These are phyloP conservation scores for Akabosia matsudoensis DNA, from an alignment of 1,140 invertebrate genomes.

Conservation along the genomic window DNA sequence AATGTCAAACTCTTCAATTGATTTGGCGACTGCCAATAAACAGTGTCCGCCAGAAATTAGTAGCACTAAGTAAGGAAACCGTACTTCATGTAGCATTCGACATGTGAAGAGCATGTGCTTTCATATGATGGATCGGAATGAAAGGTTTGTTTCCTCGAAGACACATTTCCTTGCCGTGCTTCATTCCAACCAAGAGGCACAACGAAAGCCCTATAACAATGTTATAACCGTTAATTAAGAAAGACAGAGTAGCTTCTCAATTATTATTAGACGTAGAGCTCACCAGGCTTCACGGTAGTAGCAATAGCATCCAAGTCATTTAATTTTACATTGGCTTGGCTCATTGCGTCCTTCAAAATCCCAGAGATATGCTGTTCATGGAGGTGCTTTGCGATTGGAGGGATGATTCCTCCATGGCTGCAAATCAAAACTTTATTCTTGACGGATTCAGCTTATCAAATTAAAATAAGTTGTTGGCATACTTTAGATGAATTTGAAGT, in stretches of 20 bases:
- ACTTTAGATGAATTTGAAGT: constrained; percentile 69
- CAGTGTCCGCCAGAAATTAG: constrained; percentile 91
- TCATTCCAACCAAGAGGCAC: constrained; percentile 75
- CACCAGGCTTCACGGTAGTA: constrained; percentile 80
- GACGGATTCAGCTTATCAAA: background rate
- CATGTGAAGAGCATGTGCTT: constrained; percentile 93
- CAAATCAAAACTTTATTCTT: constrained; percentile 44
- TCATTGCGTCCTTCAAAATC: constrained; percentile 68
- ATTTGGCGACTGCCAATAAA: constrained; percentile 72
- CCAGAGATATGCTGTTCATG: constrained; percentile 75
- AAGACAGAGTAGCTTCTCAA: too few relatives aligned
- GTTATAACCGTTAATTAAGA: constrained; percentile 25
- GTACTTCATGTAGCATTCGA: constrained; percentile 68
- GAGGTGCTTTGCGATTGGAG: constrained; percentile 73
- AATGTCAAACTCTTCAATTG: constrained; percentile 71
- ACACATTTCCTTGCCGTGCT: constrained; percentile 78
- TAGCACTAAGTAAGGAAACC: constrained; percentile 85
- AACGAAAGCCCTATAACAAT: constrained; percentile 61
- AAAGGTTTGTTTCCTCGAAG: constrained; percentile 71
- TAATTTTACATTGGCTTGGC: constrained; percentile 62
- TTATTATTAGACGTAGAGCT: constrained; percentile 20
- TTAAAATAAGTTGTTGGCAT: constrained; percentile 47
- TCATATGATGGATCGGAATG: constrained; percentile 97
- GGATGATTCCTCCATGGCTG: constrained; percentile 88
- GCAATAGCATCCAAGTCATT: constrained; percentile 84